phyloP scores from a whole-genome alignment of 2,888 invertebrate species.

The Piscicola geometra region DNA sequence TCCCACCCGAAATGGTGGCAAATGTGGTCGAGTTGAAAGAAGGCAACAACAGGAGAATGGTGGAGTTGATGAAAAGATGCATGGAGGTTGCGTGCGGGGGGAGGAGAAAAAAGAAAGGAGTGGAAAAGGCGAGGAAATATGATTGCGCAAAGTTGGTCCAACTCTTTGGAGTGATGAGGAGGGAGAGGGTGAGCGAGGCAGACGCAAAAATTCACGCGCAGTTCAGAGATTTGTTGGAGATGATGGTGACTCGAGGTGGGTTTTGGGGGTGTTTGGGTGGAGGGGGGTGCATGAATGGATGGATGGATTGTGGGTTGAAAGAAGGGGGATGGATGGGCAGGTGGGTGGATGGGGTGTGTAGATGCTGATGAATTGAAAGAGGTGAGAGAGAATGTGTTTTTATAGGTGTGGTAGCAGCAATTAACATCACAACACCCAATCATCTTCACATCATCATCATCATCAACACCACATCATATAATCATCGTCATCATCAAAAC shows the following conservation, averaged over 20 bases:
- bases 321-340: no score
- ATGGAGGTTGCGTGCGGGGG: not conserved
- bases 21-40: slow-evolving; percentile 6
- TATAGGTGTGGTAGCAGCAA: not conserved
- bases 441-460: not conserved
- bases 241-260: not conserved
- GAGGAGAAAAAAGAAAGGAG: not conserved
- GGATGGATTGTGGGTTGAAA: no score
- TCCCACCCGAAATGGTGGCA: no score
- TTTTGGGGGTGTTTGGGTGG: not conserved
- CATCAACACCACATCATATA: no score
- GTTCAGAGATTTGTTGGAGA: slow-evolving; percentile 2
- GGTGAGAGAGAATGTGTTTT: not conserved
- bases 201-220: slow-evolving; percentile 4
- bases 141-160: not conserved
- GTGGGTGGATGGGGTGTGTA: no score
- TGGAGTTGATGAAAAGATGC: not conserved
- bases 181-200: not conserved
- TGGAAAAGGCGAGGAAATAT: not conserved
- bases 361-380: not conserved
- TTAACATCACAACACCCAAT: not conserved
- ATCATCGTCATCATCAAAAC: not conserved
- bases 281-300: no score
- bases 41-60: not conserved
- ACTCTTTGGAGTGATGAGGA: slow-evolving; percentile 1